Evolutionary conservation across 2,113 vertebrate species (phyloP), one percentile per base, ranked within the genome.

Genomic region (Entelurus aequoreus): DNA sequence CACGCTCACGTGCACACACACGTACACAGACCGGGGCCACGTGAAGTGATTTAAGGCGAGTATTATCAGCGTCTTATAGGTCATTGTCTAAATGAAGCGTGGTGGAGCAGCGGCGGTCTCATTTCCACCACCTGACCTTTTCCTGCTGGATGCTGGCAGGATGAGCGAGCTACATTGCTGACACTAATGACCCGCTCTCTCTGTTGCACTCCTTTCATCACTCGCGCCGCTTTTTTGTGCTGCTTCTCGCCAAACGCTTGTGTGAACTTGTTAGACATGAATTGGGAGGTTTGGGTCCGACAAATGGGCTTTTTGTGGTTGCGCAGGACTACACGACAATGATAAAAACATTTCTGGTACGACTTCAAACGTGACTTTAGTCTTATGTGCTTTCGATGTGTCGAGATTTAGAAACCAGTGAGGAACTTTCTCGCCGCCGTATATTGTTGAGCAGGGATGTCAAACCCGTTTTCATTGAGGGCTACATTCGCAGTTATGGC

Each of bases 121-220:
- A 87, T 84, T 85, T 84, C 72, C 76, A 76, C 61, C 66, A 72
- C 63, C 83, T 91, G 88, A 91, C 88, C 88, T 91, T 91, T 88
- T 83, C 87, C 56, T 74, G 80, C 76, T 76, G 40, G 82, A 76
- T 60, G 77, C 78, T 74, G 71, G 74, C 77, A 75, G 82, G 75
- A 85, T 84, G 87, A 82, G 75, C 83, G 73, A 77, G 84, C 75
- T 75, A 84, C 82, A 84, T 54, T 47, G 67, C 84, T 78, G 79
- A 84, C 83, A 81, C 78, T 88, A 88, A 89, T 86, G 90, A 86
- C 85, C 74, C 7, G 52, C 80, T 71, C 76, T n/a, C 76, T 70
- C 72, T 76, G 67, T 63, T 68, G 55, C 59, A 53, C 61, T 85
- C 79, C 63, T 67, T 79, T 70, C 65, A 60, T 76, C 69, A 49